Conservation (phyloP, 2,888 invertebrate genomes). For the Microctonus aethiopoides region DNA sequence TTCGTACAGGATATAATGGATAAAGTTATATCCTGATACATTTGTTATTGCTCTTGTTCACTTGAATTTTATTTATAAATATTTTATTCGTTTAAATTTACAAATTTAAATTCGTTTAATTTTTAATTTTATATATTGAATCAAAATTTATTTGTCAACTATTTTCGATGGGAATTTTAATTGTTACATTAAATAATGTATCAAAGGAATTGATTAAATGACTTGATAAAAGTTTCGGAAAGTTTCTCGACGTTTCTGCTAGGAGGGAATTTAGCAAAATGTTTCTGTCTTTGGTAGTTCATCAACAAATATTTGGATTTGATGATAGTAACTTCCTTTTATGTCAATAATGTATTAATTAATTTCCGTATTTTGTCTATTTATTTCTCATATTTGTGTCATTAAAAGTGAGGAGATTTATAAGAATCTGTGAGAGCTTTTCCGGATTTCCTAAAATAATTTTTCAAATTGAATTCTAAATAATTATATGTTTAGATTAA, state of each 20-base stretch:
- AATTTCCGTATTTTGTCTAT: slow-evolving; percentile 1
- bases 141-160: neutral
- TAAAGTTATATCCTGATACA: slow-evolving; percentile 21
- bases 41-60: neutral
- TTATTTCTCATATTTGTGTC: too few species aligned
- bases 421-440: too few species aligned
- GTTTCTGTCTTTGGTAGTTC: slow-evolving; percentile 10
- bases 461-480: too few species aligned
- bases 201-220: neutral
- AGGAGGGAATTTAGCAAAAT: slow-evolving; percentile 9
- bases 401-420: too few species aligned
- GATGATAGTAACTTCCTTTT: neutral
- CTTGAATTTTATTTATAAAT: neutral
- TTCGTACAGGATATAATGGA: slow-evolving; percentile 22
- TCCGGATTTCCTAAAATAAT: too few species aligned
- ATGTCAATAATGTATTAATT: slow-evolving; percentile 23
- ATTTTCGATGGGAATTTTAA: neutral
- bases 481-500: neutral
- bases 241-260: neutral
- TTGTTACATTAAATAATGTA: neutral
- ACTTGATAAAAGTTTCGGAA: neutral
- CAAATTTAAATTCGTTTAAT: neutral
- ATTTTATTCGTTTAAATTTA: too few species aligned
- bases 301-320: slow-evolving; percentile 20
- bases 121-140: neutral